phyloP scores from a whole-genome alignment of 2,113 vertebrate species.

The Ceyx margarethae region DNA sequence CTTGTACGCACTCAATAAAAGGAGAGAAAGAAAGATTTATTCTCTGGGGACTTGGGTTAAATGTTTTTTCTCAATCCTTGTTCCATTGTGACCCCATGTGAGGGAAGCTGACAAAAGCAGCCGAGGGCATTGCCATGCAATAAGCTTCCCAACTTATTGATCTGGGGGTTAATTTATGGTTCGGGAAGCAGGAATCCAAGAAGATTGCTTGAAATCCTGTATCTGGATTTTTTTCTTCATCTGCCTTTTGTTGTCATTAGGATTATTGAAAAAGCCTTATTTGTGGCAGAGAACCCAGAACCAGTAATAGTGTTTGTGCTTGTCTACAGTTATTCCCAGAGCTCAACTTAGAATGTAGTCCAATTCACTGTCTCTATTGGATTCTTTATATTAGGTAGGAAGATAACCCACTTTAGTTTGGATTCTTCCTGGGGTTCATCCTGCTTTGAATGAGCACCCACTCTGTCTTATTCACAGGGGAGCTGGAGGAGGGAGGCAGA shows the following conservation, averaged over 20 bases:
- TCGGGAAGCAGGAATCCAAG: constrained; percentile 19
- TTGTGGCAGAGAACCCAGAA: background rate
- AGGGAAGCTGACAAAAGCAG: constrained; percentile 22
- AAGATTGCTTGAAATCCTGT: constrained; percentile 37
- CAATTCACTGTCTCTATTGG: background rate
- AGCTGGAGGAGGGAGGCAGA: background rate
- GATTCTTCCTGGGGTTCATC: background rate
- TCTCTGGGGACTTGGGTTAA: constrained; percentile 13
- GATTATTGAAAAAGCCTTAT: constrained; percentile 25
- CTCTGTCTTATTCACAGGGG: background rate
- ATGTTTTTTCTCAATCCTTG: constrained; percentile 40
- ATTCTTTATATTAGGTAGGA: background rate
- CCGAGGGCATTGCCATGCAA: constrained; percentile 21
- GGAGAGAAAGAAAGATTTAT: background rate
- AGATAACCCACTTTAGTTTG: constrained; percentile 1
- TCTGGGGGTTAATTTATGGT: constrained; percentile 59
- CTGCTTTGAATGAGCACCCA: background rate
- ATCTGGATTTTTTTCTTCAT: constrained; percentile 19
- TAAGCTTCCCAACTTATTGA: constrained; percentile 35
- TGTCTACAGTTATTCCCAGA: background rate
- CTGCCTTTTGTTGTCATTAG: constrained; percentile 22
- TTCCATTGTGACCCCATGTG: constrained; percentile 1
- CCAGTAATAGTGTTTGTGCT: constrained; percentile 4
- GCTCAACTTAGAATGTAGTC: background rate
- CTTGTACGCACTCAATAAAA: constrained; percentile 3